Evolutionary conservation across 2,113 vertebrate species (phyloP).

Genomic region (Callospermophilus lateralis): DNA sequence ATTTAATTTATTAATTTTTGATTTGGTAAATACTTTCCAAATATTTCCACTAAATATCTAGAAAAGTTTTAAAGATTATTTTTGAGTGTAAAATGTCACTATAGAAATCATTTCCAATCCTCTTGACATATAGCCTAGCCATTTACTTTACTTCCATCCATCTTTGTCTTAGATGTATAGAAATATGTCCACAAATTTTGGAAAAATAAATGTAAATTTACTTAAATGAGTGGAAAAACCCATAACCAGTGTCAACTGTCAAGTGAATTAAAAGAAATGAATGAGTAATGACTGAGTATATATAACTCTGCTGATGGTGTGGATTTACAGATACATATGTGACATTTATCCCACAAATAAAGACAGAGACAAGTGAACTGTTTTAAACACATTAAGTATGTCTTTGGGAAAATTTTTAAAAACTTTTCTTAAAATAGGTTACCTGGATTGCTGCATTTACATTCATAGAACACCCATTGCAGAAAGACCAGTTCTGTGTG

Average conservation of each 20-base stretch:
- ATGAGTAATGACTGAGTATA: constrained; percentile 75
- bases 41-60: constrained; percentile 18
- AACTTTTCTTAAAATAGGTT: constrained; percentile 74
- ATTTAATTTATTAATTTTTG: constrained; percentile 8
- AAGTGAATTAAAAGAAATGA: constrained; percentile 71
- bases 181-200: constrained; percentile 70
- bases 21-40: constrained; percentile 25
- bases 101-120: constrained; percentile 50
- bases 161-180: constrained; percentile 72
- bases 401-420: constrained; percentile 48
- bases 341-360: constrained; percentile 80
- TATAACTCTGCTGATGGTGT: constrained; percentile 80
- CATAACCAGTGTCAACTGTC: constrained; percentile 77
- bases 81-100: constrained; percentile 65
- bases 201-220: constrained; percentile 79
- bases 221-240: constrained; percentile 81
- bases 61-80: constrained; percentile 63
- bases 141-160: constrained; percentile 72
- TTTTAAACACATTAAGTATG: constrained; percentile 65
- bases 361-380: constrained; percentile 66
- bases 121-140: constrained; percentile 66
- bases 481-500: not conserved
- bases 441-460: not conserved
- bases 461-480: not conserved
- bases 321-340: constrained; percentile 60